Conservation (phyloP, 2,113 vertebrate species). For the Anguilla japonica region DNA sequence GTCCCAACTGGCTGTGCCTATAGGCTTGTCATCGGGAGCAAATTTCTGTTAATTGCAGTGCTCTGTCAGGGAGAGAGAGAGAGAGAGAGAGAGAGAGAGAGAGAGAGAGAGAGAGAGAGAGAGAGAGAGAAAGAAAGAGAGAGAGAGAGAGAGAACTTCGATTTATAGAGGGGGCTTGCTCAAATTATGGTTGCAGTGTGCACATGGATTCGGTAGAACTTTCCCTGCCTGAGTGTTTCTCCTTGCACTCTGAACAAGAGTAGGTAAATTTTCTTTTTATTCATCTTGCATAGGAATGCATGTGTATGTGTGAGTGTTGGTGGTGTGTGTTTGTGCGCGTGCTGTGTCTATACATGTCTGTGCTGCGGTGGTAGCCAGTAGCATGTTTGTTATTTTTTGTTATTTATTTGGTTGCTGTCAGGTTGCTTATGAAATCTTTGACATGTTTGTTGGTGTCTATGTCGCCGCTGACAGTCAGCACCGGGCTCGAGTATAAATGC, state of each 20-base stretch:
- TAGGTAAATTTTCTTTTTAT: conserved; percentile 88
- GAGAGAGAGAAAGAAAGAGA: background rate
- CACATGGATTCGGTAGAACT: conserved; percentile 99
- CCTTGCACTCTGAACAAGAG: conserved; percentile 99
- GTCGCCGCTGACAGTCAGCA: background rate
- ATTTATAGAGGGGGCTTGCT: conserved; percentile 81
- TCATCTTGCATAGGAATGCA: conserved; percentile 62
- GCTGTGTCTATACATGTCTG: conserved; percentile 40
- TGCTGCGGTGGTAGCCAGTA: conserved; percentile 57
- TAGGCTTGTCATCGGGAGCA: conserved; percentile 76
- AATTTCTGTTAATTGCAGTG: conserved; percentile 83
- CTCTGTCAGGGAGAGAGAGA: conserved; percentile 75
- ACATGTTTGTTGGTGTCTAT: conserved; percentile 32
- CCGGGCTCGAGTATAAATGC: conserved; percentile 7
- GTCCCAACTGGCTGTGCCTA: conserved; percentile 88
- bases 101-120: conserved; percentile 44
- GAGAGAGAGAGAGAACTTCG: conserved; percentile 79
- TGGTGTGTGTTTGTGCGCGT: conserved; percentile 30
- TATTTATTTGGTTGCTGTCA: conserved; percentile 58
- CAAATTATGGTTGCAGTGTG: conserved; percentile 87
- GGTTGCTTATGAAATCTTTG: conserved; percentile 51
- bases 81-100: conserved; percentile 49
- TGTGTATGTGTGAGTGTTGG: conserved; percentile 47
- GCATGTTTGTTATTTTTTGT: conserved; percentile 64
- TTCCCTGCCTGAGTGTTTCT: conserved; percentile 93